Evolutionary conservation across 2,888 invertebrate species (phyloP).

Genomic region (Plebejus anna): DNA sequence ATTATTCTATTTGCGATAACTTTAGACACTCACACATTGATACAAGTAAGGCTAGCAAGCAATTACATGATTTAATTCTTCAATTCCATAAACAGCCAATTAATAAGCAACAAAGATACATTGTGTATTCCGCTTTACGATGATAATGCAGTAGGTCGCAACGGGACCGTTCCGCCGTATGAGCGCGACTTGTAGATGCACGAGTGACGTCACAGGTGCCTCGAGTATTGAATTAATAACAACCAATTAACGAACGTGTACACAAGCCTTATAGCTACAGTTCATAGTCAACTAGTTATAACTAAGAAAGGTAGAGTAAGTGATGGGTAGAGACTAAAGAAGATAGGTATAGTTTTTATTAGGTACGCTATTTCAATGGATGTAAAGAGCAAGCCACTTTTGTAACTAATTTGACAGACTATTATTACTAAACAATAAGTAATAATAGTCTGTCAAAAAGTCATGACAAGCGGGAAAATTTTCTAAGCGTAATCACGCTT

Average conservation of each 20-base stretch:
- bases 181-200: constrained; percentile 42
- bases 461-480: too few relatives aligned
- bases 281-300: neutral
- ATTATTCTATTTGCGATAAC: too few relatives aligned
- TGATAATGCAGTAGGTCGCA: constrained; percentile 36
- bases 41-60: too few relatives aligned
- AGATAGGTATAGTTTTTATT: neutral
- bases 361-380: too few relatives aligned
- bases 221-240: constrained; percentile 38
- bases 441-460: too few relatives aligned
- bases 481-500: too few relatives aligned
- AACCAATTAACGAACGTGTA: constrained; percentile 34
- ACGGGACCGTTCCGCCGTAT: constrained; percentile 40
- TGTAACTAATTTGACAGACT: too few relatives aligned
- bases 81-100: too few relatives aligned
- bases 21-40: too few relatives aligned
- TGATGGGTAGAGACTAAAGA: neutral
- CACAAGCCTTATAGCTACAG: constrained; percentile 16
- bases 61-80: too few relatives aligned
- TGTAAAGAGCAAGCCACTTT: too few relatives aligned
- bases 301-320: neutral
- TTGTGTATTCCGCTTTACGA: constrained; percentile 32
- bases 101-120: constrained; percentile 4
- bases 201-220: constrained; percentile 37
- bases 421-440: too few relatives aligned